Base-by-base conservation (phyloP, 2,113 vertebrate species). In the Nyctereutes procyonoides region DNA sequence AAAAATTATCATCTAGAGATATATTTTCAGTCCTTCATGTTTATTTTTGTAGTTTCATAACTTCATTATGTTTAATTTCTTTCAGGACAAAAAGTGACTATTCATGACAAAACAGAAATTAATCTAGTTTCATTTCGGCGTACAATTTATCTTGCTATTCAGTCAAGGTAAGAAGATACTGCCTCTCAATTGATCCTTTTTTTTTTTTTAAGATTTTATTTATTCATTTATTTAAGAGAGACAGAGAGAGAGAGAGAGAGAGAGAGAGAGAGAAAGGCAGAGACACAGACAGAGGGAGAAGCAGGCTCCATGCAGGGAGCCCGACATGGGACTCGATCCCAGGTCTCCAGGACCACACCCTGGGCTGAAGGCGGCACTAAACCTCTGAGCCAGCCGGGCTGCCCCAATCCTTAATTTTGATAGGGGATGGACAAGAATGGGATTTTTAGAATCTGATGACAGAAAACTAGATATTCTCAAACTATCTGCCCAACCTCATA, bases 111-210 rank as follows among this genome's bases (percentile, higher is more conserved):
- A 99, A 99, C 99, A 26, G 99, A 99, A 98, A 99, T 99, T 98
- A 99, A 99, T 98, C 98, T 99, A 94, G 99, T 99, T 5, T 99
- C 99, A 10, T 99, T 99, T 96, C 99, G 99, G 90, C 99, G 99
- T 97, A 99, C 99, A 90, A 99, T 99, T 98, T 99, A 99, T 98
- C 99, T 99, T 43, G 99, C 99, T 95, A 99, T 99, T 97, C 99
- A 99, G 93, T 99, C 99, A 98, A 99, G 99, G 99, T 99, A 99
- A 98, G 98, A 77, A 98, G 98, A 77, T 53, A 38, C 13, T 32
- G 4, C 71, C 53, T 3, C 4, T 88, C 16, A 62, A 5, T 65
- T 81, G 26, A n/a, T 32, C 16, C 12, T 91, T 88, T 30, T 15
- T 86, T 97, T 43, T 43, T 43, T 43, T 43, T 43, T 43, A 43